A percentile compares a stretch with the other conserved stretches of the same genome.
Conservation (phyloP, 2,113 vertebrate species). For the Oxygymnocypris stewartii region DNA sequence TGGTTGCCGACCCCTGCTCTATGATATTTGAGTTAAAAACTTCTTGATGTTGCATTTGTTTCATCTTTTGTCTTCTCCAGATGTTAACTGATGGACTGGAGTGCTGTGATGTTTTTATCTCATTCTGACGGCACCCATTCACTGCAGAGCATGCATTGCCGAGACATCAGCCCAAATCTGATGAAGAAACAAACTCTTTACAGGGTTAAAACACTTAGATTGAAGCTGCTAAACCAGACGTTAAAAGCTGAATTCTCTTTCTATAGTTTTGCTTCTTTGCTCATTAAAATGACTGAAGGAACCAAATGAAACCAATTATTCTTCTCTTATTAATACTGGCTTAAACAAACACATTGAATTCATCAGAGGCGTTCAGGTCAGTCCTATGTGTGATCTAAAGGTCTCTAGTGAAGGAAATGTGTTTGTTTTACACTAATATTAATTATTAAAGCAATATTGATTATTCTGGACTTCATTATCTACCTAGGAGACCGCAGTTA, state of each 20-base stretch:
- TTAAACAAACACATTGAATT: not conserved
- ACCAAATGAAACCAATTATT: not conserved
- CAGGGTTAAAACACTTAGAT: not conserved
- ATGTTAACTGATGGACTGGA: too few relatives aligned
- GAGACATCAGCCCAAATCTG: too few relatives aligned
- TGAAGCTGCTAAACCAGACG: not conserved
- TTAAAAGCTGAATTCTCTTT: not conserved
- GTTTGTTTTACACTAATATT: conserved; percentile 11
- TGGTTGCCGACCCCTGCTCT: too few relatives aligned
- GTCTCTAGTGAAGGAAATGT: conserved; percentile 3
- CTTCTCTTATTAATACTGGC: not conserved
- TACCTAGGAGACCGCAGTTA: not conserved
- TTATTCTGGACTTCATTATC: conserved; percentile 4
- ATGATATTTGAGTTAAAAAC: too few relatives aligned
- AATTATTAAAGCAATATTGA: conserved; percentile 8
- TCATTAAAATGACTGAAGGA: not conserved
- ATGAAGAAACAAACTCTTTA: not conserved
- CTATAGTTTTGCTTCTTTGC: not conserved
- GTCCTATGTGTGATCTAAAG: not conserved
- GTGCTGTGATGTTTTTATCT: too few relatives aligned
- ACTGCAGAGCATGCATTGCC: too few relatives aligned
- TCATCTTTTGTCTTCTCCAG: too few relatives aligned
- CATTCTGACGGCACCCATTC: too few relatives aligned
- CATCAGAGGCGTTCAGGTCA: not conserved
- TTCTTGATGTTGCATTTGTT: too few relatives aligned